Conservation (phyloP, 2,888 invertebrate genomes). For the Rhamphomyia laevipes region DNA sequence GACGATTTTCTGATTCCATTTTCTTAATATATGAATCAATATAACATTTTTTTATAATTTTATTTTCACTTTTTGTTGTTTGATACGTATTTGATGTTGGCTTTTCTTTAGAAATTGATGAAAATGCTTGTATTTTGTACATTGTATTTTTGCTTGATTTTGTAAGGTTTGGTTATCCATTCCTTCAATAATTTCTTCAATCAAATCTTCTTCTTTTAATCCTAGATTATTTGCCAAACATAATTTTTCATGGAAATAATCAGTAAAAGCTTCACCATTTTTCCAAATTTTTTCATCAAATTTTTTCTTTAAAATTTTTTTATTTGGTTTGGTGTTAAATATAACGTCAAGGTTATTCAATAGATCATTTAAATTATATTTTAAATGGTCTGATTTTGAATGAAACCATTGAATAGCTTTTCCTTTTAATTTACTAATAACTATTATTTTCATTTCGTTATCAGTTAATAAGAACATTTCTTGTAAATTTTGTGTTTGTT, state of each 20-base stretch:
- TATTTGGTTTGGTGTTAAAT: background rate
- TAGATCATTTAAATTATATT: background rate
- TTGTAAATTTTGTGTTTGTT: no score
- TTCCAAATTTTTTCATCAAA: constrained; percentile 1
- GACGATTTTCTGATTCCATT: no score
- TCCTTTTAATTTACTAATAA: no score
- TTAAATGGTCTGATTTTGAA: background rate
- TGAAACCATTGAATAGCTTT: constrained; percentile 1
- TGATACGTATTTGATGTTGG: background rate
- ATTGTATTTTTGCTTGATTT: constrained; percentile 1
- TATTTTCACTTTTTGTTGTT: background rate
- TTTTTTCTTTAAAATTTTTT: background rate
- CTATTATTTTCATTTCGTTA: no score
- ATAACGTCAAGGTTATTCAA: constrained; percentile 1
- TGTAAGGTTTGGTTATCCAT: background rate
- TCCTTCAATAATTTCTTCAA: constrained; percentile 5
- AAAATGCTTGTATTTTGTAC: background rate
- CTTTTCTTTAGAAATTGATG: background rate
- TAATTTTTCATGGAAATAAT: constrained; percentile 3
- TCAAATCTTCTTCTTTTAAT: constrained; percentile 2
- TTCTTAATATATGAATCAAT: no score
- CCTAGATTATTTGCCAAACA: background rate
- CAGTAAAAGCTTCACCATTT: background rate
- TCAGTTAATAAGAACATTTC: no score
- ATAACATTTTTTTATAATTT: background rate